These are phyloP conservation scores for Linhomoeus sp. DNA, from an alignment of 2,888 invertebrate species.

Conservation along the genomic window DNA sequence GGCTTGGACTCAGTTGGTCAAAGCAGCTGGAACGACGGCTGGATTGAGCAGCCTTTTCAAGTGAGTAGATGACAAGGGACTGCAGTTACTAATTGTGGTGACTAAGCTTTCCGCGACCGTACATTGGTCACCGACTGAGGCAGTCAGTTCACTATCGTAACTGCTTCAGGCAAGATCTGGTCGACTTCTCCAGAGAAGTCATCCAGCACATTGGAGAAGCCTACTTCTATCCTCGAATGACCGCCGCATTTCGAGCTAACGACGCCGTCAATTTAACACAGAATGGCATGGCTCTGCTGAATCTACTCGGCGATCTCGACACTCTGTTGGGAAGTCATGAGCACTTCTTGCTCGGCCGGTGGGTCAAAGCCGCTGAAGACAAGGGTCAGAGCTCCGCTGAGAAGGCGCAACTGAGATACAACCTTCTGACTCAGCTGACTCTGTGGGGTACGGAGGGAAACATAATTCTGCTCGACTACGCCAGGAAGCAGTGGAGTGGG, in stretches of 20 bases:
- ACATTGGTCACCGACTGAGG: constrained; percentile 40
- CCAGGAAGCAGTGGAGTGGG: constrained; percentile 76
- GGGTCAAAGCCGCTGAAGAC: constrained; percentile 37
- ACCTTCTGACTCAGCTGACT: constrained; percentile 37
- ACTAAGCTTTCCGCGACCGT: constrained; percentile 37
- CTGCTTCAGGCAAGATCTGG: constrained; percentile 54
- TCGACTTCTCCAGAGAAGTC: constrained; percentile 64
- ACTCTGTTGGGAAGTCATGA: constrained; percentile 41
- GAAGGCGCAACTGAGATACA: constrained; percentile 32
- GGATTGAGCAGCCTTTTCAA: no score
- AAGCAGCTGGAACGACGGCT: no score
- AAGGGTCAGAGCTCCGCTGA: constrained; percentile 37
- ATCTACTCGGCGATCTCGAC: constrained; percentile 45
- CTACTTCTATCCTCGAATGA: constrained; percentile 42
- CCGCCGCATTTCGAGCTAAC: constrained; percentile 31
- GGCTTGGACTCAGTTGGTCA: no score
- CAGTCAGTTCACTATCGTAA: constrained; percentile 41
- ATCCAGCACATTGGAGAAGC: constrained; percentile 43
- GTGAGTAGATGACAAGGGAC: no score
- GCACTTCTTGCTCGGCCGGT: constrained; percentile 48
- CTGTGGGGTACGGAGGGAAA: constrained; percentile 79
- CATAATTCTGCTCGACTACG: constrained; percentile 64
- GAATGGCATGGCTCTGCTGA: constrained; percentile 30
- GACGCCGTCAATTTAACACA: constrained; percentile 15
- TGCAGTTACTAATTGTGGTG: constrained; percentile 44